phyloP scores from a whole-genome alignment of 2,888 invertebrate species.

The Halocaridina rubra region DNA sequence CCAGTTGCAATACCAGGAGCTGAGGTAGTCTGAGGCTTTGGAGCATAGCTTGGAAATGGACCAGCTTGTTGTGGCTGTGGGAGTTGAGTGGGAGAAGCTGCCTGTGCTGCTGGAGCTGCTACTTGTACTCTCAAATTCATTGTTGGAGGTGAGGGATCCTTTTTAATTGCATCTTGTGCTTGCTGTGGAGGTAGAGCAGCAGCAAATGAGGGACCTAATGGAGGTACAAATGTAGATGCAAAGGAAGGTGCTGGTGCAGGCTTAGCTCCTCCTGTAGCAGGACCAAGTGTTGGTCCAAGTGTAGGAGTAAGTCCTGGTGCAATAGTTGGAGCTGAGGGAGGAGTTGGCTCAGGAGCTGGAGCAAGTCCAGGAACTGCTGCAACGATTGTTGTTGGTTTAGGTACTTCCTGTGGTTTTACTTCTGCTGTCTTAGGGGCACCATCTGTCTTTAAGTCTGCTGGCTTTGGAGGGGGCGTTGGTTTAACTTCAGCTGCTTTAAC shows the following conservation, averaged over 20 bases:
- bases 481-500: background rate
- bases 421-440: background rate
- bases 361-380: background rate
- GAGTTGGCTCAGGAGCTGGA: background rate
- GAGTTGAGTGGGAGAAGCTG: background rate
- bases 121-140: conserved; percentile 4
- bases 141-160: background rate
- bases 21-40: background rate
- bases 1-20: background rate
- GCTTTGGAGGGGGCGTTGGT: background rate
- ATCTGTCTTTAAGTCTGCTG: background rate
- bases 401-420: background rate
- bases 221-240: background rate
- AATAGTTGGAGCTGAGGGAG: background rate
- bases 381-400: background rate
- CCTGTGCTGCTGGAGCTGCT: background rate
- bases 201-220: background rate
- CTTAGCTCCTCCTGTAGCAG: background rate
- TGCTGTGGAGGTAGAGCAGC: background rate
- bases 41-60: background rate
- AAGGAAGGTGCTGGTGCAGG: background rate
- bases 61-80: background rate
- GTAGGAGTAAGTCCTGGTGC: background rate
- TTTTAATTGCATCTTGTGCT: background rate
- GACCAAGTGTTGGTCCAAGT: background rate